Conservation (phyloP, 1,140 invertebrate genomes). For the Lasaia peninsularis region DNA sequence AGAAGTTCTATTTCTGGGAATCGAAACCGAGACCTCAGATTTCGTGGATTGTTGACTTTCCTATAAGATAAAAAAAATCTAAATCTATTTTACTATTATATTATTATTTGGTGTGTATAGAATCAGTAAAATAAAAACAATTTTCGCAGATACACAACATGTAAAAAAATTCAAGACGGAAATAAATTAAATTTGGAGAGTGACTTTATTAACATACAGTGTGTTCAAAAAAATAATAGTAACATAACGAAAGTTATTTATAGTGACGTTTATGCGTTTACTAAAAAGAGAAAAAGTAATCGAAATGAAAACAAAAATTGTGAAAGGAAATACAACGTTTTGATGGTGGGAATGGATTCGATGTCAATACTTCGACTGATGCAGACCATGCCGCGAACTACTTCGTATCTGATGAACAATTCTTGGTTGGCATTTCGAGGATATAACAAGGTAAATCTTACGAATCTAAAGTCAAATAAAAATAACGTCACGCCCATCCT, state of each 20-base stretch:
- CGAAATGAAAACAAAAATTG: constrained; percentile 29
- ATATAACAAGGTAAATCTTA: constrained; percentile 74
- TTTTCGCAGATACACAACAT: constrained; percentile 37
- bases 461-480: neutral
- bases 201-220: constrained; percentile 76
- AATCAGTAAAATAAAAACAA: too few species aligned
- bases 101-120: too few species aligned
- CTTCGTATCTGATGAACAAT: constrained; percentile 80
- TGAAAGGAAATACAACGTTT: constrained; percentile 78
- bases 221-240: constrained; percentile 44
- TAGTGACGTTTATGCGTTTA: constrained; percentile 48
- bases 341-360: constrained; percentile 90
- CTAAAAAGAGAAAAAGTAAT: constrained; percentile 38
- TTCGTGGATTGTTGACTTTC: too few species aligned
- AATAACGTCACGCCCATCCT: neutral
- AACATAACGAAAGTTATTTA: constrained; percentile 45
- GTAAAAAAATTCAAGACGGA: constrained; percentile 49
- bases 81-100: too few species aligned
- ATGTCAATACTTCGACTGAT: constrained; percentile 88
- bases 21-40: too few species aligned
- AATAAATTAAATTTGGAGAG: constrained; percentile 49
- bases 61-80: too few species aligned
- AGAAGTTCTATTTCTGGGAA: too few species aligned
- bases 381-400: constrained; percentile 87
- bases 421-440: constrained; percentile 72